Conservation (phyloP, 2,797 vertebrate genomes). For the Triplophysa yarkandensis region DNA sequence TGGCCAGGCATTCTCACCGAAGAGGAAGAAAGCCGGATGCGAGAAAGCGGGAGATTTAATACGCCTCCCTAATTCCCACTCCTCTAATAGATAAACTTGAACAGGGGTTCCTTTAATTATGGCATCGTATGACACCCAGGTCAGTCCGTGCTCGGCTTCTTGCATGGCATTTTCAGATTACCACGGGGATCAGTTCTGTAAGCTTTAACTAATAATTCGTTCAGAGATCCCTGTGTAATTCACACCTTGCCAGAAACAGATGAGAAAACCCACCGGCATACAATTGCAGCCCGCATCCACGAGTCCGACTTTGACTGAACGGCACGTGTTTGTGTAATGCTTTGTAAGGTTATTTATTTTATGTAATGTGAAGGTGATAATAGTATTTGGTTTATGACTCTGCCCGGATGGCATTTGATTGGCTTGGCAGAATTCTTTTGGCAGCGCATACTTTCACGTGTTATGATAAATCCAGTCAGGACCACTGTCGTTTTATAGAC, state of each 20-base stretch:
- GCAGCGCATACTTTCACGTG: conserved; percentile 71
- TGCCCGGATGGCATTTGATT: conserved; percentile 77
- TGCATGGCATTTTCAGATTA: conserved; percentile 67
- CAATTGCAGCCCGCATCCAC: conserved; percentile 68
- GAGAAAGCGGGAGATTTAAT: conserved; percentile 58
- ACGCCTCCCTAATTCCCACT: conserved; percentile 69
- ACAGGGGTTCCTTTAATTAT: conserved; percentile 76
- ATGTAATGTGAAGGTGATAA: conserved; percentile 74
- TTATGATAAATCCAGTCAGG: conserved; percentile 84
- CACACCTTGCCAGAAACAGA: conserved; percentile 60
- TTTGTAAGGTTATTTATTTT: conserved; percentile 72
- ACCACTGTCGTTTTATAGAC: conserved; percentile 81
- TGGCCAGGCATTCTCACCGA: conserved; percentile 22
- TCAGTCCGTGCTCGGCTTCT: conserved; percentile 70
- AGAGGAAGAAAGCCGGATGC: conserved; percentile 37
- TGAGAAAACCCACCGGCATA: conserved; percentile 47
- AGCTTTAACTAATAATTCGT: conserved; percentile 67
- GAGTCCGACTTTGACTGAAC: conserved; percentile 68
- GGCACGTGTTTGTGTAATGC: conserved; percentile 75
- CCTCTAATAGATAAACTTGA: conserved; percentile 73
- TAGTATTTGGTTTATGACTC: conserved; percentile 74
- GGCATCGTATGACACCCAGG: conserved; percentile 71
- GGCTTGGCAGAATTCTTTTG: conserved; percentile 68
- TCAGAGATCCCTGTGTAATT: conserved; percentile 64
- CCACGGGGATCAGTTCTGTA: conserved; percentile 67